Conservation (phyloP, 2,113 vertebrate species). For the Marcusenius ussheri region DNA sequence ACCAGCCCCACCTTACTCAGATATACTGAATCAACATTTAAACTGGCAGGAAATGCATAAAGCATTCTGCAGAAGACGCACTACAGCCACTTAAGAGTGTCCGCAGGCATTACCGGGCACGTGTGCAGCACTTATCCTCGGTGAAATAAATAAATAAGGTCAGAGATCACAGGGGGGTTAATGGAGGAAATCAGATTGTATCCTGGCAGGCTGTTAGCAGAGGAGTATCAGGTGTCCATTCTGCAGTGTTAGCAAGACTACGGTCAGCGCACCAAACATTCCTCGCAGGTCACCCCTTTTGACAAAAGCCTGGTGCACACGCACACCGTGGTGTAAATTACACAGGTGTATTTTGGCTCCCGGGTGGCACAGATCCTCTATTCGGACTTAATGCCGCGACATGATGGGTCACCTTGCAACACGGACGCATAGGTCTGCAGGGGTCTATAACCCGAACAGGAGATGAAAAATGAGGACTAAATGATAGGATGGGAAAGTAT, state of each 20-base stretch:
- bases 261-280: background rate
- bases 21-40: background rate
- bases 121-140: constrained; percentile 45
- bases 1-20: background rate
- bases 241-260: constrained; percentile 20
- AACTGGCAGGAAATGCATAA: background rate
- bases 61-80: constrained; percentile 4
- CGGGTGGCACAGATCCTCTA: background rate
- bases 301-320: background rate
- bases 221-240: constrained; percentile 32
- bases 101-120: constrained; percentile 29
- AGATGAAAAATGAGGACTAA: background rate
- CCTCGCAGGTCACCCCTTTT: background rate
- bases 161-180: constrained; percentile 49
- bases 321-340: background rate
- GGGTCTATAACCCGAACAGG: background rate
- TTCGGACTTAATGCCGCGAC: background rate
- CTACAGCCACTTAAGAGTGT: constrained; percentile 36
- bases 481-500: background rate
- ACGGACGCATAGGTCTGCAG: background rate
- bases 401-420: background rate
- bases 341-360: background rate
- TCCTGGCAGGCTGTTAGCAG: constrained; percentile 33
- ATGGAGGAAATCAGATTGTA: constrained; percentile 56
- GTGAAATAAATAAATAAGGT: constrained; percentile 53